Evolutionary conservation across 2,797 vertebrate genomes (phyloP), one percentile per base, ranked within the genome.

Genomic region (Chromobotia macracanthus): DNA sequence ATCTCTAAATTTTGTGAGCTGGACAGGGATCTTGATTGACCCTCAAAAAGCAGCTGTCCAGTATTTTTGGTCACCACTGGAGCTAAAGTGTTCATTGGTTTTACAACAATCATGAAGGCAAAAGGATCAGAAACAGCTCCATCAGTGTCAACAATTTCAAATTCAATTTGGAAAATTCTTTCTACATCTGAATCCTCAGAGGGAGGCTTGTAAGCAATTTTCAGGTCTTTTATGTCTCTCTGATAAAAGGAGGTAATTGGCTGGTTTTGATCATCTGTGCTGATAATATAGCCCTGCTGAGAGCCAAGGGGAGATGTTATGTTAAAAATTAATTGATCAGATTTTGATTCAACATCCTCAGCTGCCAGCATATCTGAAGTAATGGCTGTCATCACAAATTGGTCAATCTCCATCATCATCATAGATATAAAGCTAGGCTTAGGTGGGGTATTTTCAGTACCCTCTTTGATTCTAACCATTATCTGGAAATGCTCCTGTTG

Each of bases 361-460:
- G 94, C 94, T 0, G 93, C 93, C 84, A 97, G 83, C 88, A 94
- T 89, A n/a, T 96, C 95, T 1, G 79, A 90, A 1, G 95, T 95
- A 77, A 97, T 92, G 74, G 95, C 95, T 1, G 95, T 95, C 87
- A 96, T 94, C 61, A 92, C 91, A 86, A 95, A 94, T 80, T 95
- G 95, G 86, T 93, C 91, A 80, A 94, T 92, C 77, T 96, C 95
- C 93, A 95, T 93, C 95, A 94, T 94, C 92, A 95, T 94, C 92
- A 93, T 93, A 2, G 91, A 92, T 35, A 89, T 86, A 80, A 95
- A 93, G 80, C 94, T 95, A 67, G 94, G 94, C 69, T 93, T 92
- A 13, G 95, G 95, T 0, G 87, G 81, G 0, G 85, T 94, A 79
- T 95, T 96, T 77, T 95, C 91, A 0, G 86, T 23, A 2, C 93